Percentiles rank a stretch among this genome's conserved stretches.
These are phyloP conservation scores for Sakesphorus luctuosus DNA, from an alignment of 2,113 vertebrate genomes.

Conservation along the genomic window DNA sequence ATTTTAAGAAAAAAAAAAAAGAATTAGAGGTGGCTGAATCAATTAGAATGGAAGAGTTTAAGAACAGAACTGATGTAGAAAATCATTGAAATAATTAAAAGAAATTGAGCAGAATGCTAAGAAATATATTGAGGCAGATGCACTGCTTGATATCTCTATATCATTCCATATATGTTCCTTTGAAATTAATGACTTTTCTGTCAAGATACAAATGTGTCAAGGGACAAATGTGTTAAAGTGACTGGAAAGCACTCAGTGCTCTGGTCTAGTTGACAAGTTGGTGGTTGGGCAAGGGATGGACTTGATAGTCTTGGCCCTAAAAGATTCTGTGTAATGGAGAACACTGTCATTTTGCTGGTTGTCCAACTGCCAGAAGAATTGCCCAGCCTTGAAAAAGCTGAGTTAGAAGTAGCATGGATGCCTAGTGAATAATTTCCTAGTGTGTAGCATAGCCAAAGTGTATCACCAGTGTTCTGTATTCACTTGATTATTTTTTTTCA, in stretches of 20 bases:
- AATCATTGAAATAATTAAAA: neutral
- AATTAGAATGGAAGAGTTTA: neutral
- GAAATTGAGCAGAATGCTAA: neutral
- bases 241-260: neutral
- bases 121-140: neutral
- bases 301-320: accelerated
- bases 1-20: neutral
- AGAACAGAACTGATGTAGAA: neutral
- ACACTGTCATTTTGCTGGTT: neutral
- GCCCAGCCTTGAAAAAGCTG: neutral
- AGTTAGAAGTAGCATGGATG: neutral
- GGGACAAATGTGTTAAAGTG: neutral
- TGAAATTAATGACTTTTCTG: neutral
- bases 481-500: neutral
- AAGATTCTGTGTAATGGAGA: neutral
- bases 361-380: neutral
- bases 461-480: neutral
- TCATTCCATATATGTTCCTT: neutral
- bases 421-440: neutral
- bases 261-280: neutral
- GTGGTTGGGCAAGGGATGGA: neutral
- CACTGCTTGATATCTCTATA: neutral
- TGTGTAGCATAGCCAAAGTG: neutral
- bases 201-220: neutral
- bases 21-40: neutral